Conservation (phyloP, 1,140 invertebrate genomes). For the Macrobrachium nipponense region DNA sequence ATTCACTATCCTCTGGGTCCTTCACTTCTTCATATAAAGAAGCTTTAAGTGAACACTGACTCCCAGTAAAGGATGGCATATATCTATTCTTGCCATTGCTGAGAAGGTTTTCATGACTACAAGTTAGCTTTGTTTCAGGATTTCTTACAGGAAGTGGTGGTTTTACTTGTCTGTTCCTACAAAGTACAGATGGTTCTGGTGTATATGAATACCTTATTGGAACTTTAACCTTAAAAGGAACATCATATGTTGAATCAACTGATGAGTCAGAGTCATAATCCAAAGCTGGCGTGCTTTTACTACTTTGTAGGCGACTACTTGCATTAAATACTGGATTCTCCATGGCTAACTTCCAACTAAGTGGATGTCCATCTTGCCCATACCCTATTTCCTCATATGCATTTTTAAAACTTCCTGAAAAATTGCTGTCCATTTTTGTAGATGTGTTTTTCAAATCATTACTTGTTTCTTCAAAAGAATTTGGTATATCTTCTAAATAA, state of each 20-base stretch:
- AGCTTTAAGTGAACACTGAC: not conserved
- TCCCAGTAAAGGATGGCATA: too few relatives aligned
- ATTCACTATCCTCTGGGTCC: too few relatives aligned
- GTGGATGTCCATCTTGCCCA: not conserved
- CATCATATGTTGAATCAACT: slow-evolving; percentile 30
- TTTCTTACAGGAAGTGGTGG: slow-evolving; percentile 26
- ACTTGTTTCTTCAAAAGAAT: too few relatives aligned
- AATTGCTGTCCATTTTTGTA: too few relatives aligned
- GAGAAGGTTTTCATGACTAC: slow-evolving; percentile 15
- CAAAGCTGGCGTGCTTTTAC: slow-evolving; percentile 17
- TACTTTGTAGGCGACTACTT: not conserved
- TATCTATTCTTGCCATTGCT: not conserved
- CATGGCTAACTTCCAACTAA: not conserved
- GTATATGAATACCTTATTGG: not conserved
- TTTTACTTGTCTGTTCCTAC: not conserved
- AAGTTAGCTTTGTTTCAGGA: not conserved
- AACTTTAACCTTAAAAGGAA: not conserved
- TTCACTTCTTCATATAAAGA: not conserved
- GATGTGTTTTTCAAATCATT: too few relatives aligned
- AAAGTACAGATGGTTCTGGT: not conserved
- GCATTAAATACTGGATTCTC: not conserved
- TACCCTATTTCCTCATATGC: not conserved
- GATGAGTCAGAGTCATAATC: slow-evolving; percentile 2
- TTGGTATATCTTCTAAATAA: too few relatives aligned
- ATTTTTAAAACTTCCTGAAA: not conserved